Base-by-base conservation (phyloP, 2,797 vertebrate genomes). In the Tinamus major region DNA sequence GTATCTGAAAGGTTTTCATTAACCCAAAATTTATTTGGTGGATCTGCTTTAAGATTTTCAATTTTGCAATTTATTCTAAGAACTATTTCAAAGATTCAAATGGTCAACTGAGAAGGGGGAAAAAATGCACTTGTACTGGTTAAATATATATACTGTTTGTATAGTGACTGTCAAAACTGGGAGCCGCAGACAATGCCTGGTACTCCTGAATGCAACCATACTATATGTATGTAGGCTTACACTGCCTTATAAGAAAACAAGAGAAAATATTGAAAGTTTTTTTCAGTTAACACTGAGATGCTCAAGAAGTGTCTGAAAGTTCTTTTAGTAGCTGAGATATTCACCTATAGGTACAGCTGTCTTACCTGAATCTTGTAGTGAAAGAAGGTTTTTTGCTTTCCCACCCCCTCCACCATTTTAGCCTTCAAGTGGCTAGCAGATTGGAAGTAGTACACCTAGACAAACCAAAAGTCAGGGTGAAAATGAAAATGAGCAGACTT, bases 381-480 rank as follows among this genome's bases (percentile, higher is more conserved):
- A 55, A 65, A 72, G 35, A 79, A 5, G 2, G 35, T 35, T 71
- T 75, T 63, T 75, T 77, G n/a, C 2, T 21, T 85, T 37, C 21
- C 78, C 35, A 75, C 51, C 27, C 48, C 15, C 4, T 53, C 23
- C 27, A 27, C 53, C 16, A 84, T 0, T 0, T 72, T 62, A 65
- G 51, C 67, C 15, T 72, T 89, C 26, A 48, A 41, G 6, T 76
- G 41, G 68, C 13, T 65, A 62, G 33, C 65, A 58, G 27, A 46
- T 18, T 59, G 20, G 6, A 83, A 62, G 20, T 62, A 55, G 53
- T 83, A 88, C 9, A 63, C 46, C 18, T 62, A 49, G 20, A 33
- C 26, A 67, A 92, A 81, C 5, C 13, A 53, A 63, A 72, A 69
- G 21, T 76, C n/a, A 24, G 2, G 29, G 8, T 70, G n/a, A 87